Percentiles rank a stretch among this genome's conserved stretches.
Evolutionary conservation across 2,888 invertebrate genomes (phyloP).

Genomic region (Amphipoea lucens): DNA sequence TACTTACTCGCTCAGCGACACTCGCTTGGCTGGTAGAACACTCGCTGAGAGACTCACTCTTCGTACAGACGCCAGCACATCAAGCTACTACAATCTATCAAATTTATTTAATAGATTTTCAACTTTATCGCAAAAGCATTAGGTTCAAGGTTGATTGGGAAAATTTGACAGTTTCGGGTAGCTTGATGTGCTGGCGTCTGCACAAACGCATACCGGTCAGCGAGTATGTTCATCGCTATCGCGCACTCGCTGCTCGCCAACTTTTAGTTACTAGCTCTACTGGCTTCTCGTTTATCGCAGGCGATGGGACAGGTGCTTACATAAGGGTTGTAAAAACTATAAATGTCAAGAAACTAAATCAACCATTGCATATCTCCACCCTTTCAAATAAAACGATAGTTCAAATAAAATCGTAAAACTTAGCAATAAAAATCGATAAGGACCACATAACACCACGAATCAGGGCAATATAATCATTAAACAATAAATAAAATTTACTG

Average conservation of each 20-base stretch:
- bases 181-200: too few relatives aligned
- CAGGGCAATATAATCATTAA: slow-evolving; percentile 72
- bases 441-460: slow-evolving; percentile 66
- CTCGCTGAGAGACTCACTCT: background rate
- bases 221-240: background rate
- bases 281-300: background rate
- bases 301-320: background rate
- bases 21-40: background rate
- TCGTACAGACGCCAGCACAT: background rate
- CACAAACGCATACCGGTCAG: background rate
- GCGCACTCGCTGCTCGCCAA: background rate
- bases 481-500: slow-evolving; percentile 76
- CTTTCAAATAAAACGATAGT: slow-evolving; percentile 40
- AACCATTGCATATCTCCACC: slow-evolving; percentile 30
- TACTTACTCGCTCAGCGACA: background rate
- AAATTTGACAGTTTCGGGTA: too few relatives aligned
- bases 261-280: background rate
- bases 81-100: too few relatives aligned
- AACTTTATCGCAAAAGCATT: too few relatives aligned
- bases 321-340: slow-evolving; percentile 4
- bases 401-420: slow-evolving; percentile 55
- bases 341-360: slow-evolving; percentile 8
- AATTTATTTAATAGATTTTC: too few relatives aligned
- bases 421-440: slow-evolving; percentile 71
- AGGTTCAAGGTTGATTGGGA: too few relatives aligned